Base-by-base conservation (phyloP, 2,888 invertebrate genomes). In the Nomada flava region DNA sequence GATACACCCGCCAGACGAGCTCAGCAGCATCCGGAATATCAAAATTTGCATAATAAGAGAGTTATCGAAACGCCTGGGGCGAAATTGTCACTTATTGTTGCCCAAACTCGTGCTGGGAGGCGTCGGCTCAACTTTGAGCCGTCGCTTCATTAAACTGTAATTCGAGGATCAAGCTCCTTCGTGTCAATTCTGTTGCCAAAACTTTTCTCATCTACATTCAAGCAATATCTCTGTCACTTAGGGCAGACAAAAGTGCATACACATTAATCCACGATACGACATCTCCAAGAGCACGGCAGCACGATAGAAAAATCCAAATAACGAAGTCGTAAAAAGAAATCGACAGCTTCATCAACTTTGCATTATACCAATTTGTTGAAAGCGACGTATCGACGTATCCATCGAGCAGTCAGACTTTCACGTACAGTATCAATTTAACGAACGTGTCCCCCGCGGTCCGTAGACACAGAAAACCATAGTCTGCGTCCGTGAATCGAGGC, bases 41-140 rank as follows among this genome's bases (percentile, higher is more conserved):
- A 57, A 55, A n/a, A 73, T 79, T 74, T 75, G 60, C 79, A 68
- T 84, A 84, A 84, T 83, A 72, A 80, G 76, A 79, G 76, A 84
- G 84, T 84, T 84, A 81, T 71, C 71, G 57, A 52, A 68, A 68
- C 7, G 69, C 76, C 81, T 53, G 15, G 5, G 55, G 65, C 42
- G 53, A 57, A 76, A 81, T 73, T 73, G 69, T 62, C 74, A 76
- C 70, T 70, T 60, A 73, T 73, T 73, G 60, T 64, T 59, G 60
- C 69, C n/a, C 36, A 18, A 47, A 76, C 47, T 71, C 23, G 36
- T 10, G 55, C 57, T 13, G 59, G 65, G 50, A 63, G 23, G 20
- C 55, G 20, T 10, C 20, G 42, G 42, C 42, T 67, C 36, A 68
- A 74, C 74, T 67, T 52, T 7, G 50, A 65, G 18, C 18, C 57